Base-by-base conservation (phyloP, 2,113 vertebrate genomes). In the Rutilus rutilus region DNA sequence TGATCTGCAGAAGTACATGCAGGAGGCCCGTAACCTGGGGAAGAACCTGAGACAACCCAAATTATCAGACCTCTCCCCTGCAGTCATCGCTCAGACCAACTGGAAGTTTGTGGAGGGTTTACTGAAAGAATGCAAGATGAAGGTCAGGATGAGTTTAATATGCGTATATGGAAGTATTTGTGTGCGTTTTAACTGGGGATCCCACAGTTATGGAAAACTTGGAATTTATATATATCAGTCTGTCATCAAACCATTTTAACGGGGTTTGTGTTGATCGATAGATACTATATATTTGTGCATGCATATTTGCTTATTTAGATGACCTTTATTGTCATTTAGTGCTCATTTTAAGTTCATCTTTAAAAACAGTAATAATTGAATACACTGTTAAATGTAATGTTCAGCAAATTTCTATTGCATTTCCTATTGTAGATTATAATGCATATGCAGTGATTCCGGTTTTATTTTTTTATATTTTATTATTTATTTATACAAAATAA, bases 71-170 rank as follows among this genome's bases (percentile, higher is more conserved):
- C 94, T 96, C 9, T 98, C 97, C 47, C 97, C 97, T 27, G 96
- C 96, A 57, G 97, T 97, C 71, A 95, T 99, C 90, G 95, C 96
- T 1, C 96, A 98, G 87, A 99, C 97, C 87, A 99, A 99, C 93
- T 94, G 95, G 33, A 99, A 97, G 90, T 99, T 99, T 86, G 98
- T 98, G 9, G 96, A 99, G 91, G 97, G 97, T 36, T 91, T 99
- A 82, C 92, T 99, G 87, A 97, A 97, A 86, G 98, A 99, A 94
- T 99, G 97, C 92, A 97, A 97, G 80, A 95, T 99, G 92, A 99
- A 99, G 98, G 98, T 99, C 90, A 27, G 88, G 0, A 60, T 57
- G 17, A 59, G 3, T 73, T 74, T 57, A 9, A 45, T 3, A 67
- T 27, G 25, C 3, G 30, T 9, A 30, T 42, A 76, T 76, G 15